phyloP scores from a whole-genome alignment of 2,888 invertebrate species.

The Leucoptera coffeella region DNA sequence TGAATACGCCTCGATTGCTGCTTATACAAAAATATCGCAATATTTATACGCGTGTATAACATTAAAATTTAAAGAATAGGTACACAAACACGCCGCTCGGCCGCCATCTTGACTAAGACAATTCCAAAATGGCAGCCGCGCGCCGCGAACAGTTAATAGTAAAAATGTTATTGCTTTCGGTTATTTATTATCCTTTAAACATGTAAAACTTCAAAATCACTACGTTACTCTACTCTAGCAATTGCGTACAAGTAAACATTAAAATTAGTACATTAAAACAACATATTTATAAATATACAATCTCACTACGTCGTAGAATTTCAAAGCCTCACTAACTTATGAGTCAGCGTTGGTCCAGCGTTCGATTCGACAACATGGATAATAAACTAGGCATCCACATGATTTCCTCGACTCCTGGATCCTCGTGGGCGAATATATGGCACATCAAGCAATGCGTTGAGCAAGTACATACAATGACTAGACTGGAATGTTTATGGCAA shows the following conservation, averaged over 20 bases:
- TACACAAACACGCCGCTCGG: slow-evolving; percentile 28
- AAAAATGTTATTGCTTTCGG: slow-evolving; percentile 41
- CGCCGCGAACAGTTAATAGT: slow-evolving; percentile 26
- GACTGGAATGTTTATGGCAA: slow-evolving; percentile 35
- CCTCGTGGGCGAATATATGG: slow-evolving; percentile 15
- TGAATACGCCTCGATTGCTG: slow-evolving; percentile 43
- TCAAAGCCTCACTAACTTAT: too few relatives aligned
- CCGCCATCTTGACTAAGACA: slow-evolving; percentile 18
- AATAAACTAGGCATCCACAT: too few relatives aligned
- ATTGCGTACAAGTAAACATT: slow-evolving; percentile 42
- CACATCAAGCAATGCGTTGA: too few relatives aligned
- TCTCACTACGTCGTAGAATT: too few relatives aligned
- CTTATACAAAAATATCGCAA: slow-evolving; percentile 50
- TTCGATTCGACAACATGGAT: too few relatives aligned
- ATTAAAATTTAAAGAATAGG: slow-evolving; percentile 28
- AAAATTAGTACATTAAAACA: slow-evolving; percentile 33
- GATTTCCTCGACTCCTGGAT: too few relatives aligned
- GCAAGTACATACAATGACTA: too few relatives aligned
- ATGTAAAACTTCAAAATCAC: slow-evolving; percentile 51
- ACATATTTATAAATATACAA: slow-evolving; percentile 32
- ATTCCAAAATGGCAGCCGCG: slow-evolving; percentile 18
- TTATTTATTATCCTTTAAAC: slow-evolving; percentile 23
- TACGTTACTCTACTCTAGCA: slow-evolving; percentile 49
- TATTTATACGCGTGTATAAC: slow-evolving; percentile 32
- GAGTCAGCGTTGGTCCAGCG: too few relatives aligned